Percentiles rank a stretch among this genome's conserved stretches.
Evolutionary conservation across 2,888 invertebrate genomes (phyloP).

Genomic region (Drosophila affinis): DNA sequence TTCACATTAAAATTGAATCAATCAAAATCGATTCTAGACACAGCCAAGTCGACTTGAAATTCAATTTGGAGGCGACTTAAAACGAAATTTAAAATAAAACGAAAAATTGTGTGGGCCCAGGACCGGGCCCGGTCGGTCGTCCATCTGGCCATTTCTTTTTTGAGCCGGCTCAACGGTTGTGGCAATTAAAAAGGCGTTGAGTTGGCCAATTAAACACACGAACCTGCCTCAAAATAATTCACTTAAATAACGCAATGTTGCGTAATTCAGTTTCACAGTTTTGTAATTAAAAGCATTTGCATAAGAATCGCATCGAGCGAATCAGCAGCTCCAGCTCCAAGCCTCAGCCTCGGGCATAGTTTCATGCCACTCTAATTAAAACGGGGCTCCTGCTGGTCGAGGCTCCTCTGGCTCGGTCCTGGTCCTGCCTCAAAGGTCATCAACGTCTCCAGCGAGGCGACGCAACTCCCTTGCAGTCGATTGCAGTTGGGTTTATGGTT

Average conservation of each 20-base stretch:
- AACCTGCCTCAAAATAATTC: conserved; percentile 61
- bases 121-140: background rate
- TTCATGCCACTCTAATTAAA: conserved; percentile 74
- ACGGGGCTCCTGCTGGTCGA: conserved; percentile 23
- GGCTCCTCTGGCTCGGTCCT: background rate
- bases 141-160: conserved; percentile 8
- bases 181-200: conserved; percentile 76
- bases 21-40: conserved; percentile 79
- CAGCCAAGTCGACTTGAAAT: conserved; percentile 69
- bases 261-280: conserved; percentile 80
- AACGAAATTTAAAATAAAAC: conserved; percentile 40
- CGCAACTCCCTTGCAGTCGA: background rate
- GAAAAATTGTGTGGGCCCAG: background rate
- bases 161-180: conserved; percentile 15
- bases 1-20: conserved; percentile 78
- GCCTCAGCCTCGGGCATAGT: conserved; percentile 64
- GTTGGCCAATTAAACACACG: conserved; percentile 75
- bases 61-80: conserved; percentile 64
- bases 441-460: conserved; percentile 51
- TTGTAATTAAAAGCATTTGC: conserved; percentile 82
- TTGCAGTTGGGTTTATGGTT: conserved; percentile 13
- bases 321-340: conserved; percentile 13
- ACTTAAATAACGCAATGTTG: conserved; percentile 76
- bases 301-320: conserved; percentile 64
- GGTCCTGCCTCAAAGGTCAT: conserved; percentile 74